Conservation (phyloP, 1,140 invertebrate species). For the Halictus rubicundus region DNA sequence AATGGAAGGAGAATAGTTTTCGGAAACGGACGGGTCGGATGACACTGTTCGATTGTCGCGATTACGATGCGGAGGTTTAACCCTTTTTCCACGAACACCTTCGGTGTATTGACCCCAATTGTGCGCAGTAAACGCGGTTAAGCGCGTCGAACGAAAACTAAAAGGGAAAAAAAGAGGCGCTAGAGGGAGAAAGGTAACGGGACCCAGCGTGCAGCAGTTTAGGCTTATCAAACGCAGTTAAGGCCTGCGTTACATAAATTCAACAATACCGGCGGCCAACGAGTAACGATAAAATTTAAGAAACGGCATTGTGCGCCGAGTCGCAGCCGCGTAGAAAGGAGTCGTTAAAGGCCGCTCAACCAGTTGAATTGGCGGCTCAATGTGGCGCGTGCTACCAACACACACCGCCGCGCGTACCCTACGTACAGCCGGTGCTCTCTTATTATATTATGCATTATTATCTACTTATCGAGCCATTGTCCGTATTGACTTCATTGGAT, state of each 20-base stretch:
- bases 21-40: too few relatives aligned
- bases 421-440: constrained; percentile 60
- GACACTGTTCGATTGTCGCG: too few relatives aligned
- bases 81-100: not conserved
- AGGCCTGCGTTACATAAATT: constrained; percentile 60
- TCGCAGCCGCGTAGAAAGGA: constrained; percentile 59
- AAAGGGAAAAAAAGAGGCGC: too few relatives aligned
- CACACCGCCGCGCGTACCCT: constrained; percentile 57
- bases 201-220: constrained; percentile 34
- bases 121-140: not conserved
- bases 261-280: constrained; percentile 56
- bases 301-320: constrained; percentile 63
- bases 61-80: not conserved
- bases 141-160: not conserved
- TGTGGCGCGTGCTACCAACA: constrained; percentile 72
- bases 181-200: not conserved
- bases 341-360: constrained; percentile 64
- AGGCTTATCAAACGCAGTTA: constrained; percentile 54
- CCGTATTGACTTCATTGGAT: constrained; percentile 68
- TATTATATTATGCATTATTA: constrained; percentile 75
- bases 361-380: constrained; percentile 64
- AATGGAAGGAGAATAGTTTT: too few relatives aligned
- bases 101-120: not conserved
- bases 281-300: constrained; percentile 66
- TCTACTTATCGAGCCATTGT: constrained; percentile 73